Evolutionary conservation across 2,797 vertebrate species (phyloP).

Genomic region (Loriculus beryllinus): DNA sequence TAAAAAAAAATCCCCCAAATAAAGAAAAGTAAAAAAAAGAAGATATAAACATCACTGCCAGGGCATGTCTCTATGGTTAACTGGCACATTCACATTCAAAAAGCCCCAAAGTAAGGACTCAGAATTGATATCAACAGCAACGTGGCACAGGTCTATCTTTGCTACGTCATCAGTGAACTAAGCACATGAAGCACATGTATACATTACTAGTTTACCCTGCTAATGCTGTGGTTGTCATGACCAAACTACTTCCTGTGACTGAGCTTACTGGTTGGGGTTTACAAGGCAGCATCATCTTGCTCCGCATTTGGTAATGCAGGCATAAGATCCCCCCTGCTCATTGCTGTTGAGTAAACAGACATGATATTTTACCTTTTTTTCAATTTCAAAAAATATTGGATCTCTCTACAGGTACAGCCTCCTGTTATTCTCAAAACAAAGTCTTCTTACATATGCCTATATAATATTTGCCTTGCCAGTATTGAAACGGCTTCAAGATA

Average conservation of each 20-base stretch:
- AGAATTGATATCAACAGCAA: not conserved
- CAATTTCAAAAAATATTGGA: not conserved
- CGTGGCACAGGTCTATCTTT: not conserved
- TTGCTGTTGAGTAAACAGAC: not conserved
- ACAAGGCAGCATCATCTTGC: not conserved
- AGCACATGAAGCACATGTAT: not conserved
- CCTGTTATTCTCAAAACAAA: not conserved
- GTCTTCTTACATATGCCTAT: not conserved
- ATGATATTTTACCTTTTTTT: not conserved
- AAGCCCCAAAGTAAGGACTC: not conserved
- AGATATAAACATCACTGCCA: not conserved
- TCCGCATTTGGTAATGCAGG: fast-evolving
- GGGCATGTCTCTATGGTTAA: not conserved
- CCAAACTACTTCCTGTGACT: not conserved
- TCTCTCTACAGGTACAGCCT: not conserved
- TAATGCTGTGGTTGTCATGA: not conserved
- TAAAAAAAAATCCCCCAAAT: not conserved
- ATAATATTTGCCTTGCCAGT: not conserved
- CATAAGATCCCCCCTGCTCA: not conserved
- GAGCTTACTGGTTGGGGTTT: not conserved
- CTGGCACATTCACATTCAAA: not conserved
- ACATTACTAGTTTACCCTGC: not conserved
- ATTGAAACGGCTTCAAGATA: constrained; percentile 21
- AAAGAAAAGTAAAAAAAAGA: not conserved
- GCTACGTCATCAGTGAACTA: not conserved